Evolutionary conservation across 2,888 invertebrate genomes (phyloP), one percentile per base, ranked within the genome.

Genomic region (Liopterus haemorrhoidalis): DNA sequence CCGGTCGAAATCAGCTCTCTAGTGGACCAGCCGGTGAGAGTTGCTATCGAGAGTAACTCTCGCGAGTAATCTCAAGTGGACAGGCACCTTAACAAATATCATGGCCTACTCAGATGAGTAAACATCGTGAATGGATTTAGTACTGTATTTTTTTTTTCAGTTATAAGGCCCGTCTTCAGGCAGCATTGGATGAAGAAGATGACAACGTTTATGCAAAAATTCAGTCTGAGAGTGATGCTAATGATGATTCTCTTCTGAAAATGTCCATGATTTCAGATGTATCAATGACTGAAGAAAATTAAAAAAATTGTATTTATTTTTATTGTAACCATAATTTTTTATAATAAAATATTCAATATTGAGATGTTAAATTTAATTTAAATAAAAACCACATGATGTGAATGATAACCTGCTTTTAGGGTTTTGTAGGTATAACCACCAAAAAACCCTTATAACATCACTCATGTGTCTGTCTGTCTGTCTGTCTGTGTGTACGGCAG

Each of bases 101-200:
- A n/a, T n/a, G n/a, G n/a, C n/a, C n/a, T n/a, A n/a, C n/a, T n/a
- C n/a, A n/a, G n/a, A n/a, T n/a, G n/a, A n/a, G n/a, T n/a, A n/a
- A n/a, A n/a, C n/a, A n/a, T n/a, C n/a, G 4, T 21, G 6, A 20
- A 5, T 5, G 28, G 11, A 25, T 47, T 31, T 11, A 9, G 46
- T 6, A n/a, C n/a, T n/a, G n/a, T n/a, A n/a, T 39, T 50, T 43
- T 45, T 40, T 70, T 69, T 68, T 76, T 66, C 57, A 88, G 88
- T 48, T 90, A 90, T 61, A 91, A 90, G 64, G 75, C 82, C 51
- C 73, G 83, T 49, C 80, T 89, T 78, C 78, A 81, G 57, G 87
- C 87, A 54, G 71, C 84, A 58, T 63, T 88, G 40, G 82, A 85
- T 49, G 79, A 79, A 52, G 89, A 90, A 58, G 90, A 89, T 64